Base-by-base conservation (phyloP, 2,888 invertebrate genomes). In the Malthinus seriepunctatus region DNA sequence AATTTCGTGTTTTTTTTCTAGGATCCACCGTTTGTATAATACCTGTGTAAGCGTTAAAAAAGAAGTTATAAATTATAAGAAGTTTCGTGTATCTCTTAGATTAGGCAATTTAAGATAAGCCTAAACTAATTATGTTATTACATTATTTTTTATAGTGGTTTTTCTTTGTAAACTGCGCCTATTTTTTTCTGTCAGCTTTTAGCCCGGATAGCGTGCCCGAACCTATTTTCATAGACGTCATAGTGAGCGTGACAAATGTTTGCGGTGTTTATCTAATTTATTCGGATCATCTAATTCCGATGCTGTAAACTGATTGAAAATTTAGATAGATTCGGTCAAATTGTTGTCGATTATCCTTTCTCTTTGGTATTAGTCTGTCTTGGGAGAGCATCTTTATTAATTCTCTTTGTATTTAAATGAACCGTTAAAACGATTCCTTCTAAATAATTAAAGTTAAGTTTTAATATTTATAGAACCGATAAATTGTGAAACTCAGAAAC, bases 191-290 rank as follows among this genome's bases (percentile, higher is more conserved):
- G 50, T 49, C 49, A 14, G 48, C 35, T 15, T 53, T 45, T 8
- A 15, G 49, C 32, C 12, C 37, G 45, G 38, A 15, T 56, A 51
- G 46, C 47, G 51, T 56, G 46, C 38, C 14, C 38, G 23, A 56
- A 56, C 34, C 51, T n/a, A 51, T 56, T 51, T 39, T n/a, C 12
- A 11, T 10, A 37, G 51, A 56, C 51, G 38, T 51, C 47, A 56
- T 56, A 51, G 33, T n/a, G 44, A 42, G 57, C 52, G 48, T 57
- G 57, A 57, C 57, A 57, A 57, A 57, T 57, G 52, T 52, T 48
- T 42, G 39, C 52, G 51, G 44, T 57, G 52, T 57, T 48, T 57
- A 57, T 52, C 51, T 44, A 57, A 57, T 57, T 49, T 52, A 51
- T 57, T 57, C 48, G 34, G 52, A 52, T 57, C 57, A 44, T 57